phyloP scores from a whole-genome alignment of 2,888 invertebrate species.

The Ariolimax columbianus region DNA sequence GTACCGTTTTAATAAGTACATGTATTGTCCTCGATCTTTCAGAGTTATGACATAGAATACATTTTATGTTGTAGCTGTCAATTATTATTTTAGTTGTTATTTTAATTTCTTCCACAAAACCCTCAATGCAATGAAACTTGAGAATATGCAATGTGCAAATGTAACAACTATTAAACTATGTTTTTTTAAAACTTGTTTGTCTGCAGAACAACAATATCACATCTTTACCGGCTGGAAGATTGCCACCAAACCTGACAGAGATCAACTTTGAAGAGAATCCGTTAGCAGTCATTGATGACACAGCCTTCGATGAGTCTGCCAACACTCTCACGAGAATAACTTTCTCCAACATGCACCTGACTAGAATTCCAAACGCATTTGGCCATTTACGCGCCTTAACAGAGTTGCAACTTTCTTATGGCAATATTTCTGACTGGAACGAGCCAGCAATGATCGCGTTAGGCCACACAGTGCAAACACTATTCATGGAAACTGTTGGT shows the following conservation, averaged over 20 bases:
- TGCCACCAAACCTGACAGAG: not conserved
- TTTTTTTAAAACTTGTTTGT: too few species aligned
- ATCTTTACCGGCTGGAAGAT: not conserved
- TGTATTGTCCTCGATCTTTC: too few species aligned
- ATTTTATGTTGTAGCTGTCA: too few species aligned
- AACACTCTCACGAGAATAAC: not conserved
- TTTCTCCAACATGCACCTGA: not conserved
- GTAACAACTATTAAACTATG: too few species aligned
- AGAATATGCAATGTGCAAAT: too few species aligned
- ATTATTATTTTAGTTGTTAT: too few species aligned
- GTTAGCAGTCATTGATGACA: not conserved
- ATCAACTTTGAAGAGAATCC: not conserved
- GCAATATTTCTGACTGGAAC: conserved; percentile 4
- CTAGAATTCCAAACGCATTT: conserved; percentile 8
- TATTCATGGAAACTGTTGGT: not conserved
- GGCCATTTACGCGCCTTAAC: not conserved
- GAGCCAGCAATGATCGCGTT: not conserved
- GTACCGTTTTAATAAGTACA: too few species aligned
- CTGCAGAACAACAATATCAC: not conserved
- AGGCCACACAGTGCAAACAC: not conserved
- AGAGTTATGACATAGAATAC: too few species aligned
- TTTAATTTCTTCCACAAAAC: too few species aligned
- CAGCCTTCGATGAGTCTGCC: not conserved
- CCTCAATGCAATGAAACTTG: too few species aligned
- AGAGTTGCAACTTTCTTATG: not conserved